These are phyloP conservation scores for Acanthococcus lagerstroemiae DNA, from an alignment of 2,888 invertebrate genomes.

Conservation along the genomic window DNA sequence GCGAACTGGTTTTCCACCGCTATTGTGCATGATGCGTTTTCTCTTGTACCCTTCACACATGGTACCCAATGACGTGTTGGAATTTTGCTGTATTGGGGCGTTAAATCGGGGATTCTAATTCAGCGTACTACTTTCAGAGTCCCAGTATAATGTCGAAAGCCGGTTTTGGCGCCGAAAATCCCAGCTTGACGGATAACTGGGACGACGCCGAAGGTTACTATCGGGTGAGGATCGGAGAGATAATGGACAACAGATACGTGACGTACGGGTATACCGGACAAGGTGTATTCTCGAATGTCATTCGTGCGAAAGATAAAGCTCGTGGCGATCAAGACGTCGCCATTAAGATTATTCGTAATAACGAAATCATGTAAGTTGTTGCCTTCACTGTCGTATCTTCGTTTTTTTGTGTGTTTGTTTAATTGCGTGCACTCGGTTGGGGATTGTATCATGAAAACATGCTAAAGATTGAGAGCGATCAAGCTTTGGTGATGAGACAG, in stretches of 20 bases:
- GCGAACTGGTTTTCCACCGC: too few relatives aligned
- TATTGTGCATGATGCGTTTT: too few relatives aligned
- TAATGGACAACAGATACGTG: slow-evolving; percentile 78
- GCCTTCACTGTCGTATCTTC: too few relatives aligned
- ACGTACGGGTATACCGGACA: slow-evolving; percentile 98
- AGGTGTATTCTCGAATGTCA: slow-evolving; percentile 96
- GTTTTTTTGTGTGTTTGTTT: too few relatives aligned
- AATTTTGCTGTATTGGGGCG: too few relatives aligned
- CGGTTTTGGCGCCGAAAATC: slow-evolving; percentile 56
- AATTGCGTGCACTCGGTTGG: too few relatives aligned
- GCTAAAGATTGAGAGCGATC: too few relatives aligned
- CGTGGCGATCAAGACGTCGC: slow-evolving; percentile 83
- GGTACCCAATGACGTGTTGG: too few relatives aligned
- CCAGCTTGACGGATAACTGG: slow-evolving; percentile 96
- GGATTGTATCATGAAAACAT: too few relatives aligned
- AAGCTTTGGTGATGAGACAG: too few relatives aligned
- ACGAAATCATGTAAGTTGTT: slow-evolving; percentile 87
- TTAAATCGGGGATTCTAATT: too few relatives aligned
- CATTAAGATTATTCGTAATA: slow-evolving; percentile 96
- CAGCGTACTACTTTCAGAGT: slow-evolving; percentile 11
- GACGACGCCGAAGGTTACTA: slow-evolving; percentile 99
- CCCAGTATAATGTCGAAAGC: slow-evolving; percentile 50
- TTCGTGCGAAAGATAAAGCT: slow-evolving; percentile 83
- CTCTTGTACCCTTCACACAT: too few relatives aligned
- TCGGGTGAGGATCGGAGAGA: slow-evolving; percentile 88